Conservation (phyloP, 2,113 vertebrate species). For the Dendrocopos noguchii region DNA sequence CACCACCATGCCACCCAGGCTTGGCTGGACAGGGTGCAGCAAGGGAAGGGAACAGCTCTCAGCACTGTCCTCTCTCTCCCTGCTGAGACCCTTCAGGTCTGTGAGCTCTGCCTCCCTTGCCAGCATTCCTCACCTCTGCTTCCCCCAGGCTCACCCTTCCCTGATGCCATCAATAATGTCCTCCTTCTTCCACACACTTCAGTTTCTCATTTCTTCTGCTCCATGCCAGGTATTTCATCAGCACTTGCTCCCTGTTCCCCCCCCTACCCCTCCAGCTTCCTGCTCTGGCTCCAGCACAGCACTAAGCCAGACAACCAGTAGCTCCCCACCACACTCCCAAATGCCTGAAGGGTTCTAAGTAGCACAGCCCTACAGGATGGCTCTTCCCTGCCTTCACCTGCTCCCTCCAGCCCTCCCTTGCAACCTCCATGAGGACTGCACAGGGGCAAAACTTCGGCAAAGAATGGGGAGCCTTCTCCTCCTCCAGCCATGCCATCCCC, state of each 20-base stretch:
- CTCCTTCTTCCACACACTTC: not conserved
- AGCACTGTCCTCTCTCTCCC: not conserved
- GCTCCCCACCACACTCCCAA: not conserved
- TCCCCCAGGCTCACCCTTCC: not conserved
- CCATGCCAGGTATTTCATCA: not conserved
- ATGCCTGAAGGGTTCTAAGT: too few relatives aligned
- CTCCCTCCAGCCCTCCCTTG: not conserved
- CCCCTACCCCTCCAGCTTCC: not conserved
- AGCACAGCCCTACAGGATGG: not conserved
- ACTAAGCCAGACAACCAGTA: not conserved
- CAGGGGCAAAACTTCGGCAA: not conserved
- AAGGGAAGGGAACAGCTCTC: not conserved
- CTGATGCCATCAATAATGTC: not conserved
- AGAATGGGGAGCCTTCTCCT: not conserved
- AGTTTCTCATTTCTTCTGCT: not conserved
- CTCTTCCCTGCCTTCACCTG: not conserved
- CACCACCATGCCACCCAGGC: fast-evolving
- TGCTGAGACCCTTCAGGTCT: not conserved
- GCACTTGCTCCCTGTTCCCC: not conserved
- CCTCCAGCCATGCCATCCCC: not conserved
- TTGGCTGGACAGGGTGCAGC: not conserved
- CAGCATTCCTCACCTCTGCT: not conserved
- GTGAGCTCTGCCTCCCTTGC: not conserved
- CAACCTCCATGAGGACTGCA: fast-evolving
- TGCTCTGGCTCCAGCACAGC: not conserved